Evolutionary conservation across 2,888 invertebrate genomes (phyloP), one percentile per base, ranked within the genome.

Genomic region (Oscheius sp.): DNA sequence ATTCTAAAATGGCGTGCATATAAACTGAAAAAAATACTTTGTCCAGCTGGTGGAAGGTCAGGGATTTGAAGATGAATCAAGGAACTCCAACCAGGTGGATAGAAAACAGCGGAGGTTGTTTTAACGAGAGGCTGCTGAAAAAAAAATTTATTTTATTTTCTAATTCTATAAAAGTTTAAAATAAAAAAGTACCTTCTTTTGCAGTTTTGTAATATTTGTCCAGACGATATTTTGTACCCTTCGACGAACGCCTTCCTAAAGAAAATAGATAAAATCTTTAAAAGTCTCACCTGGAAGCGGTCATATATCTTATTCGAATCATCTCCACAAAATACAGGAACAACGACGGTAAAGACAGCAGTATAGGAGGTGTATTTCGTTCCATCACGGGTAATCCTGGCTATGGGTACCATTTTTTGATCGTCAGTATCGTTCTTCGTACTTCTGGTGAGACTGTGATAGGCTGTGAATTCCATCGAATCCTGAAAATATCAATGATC

Each of bases 41-140:
- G 59, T 8, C 41, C 44, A 22, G 59, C 45, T 20, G 41, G 17
- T 1, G 59, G 45, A 17, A 59, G 45, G 26, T 70, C 57, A 14
- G 80, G 78, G 17, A 73, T 24, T 57, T 78, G 78, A 12, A 80
- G 66, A 51, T 76, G 74, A 26, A 80, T 68, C 30, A 77, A 64
- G 1, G 75, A 68, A 17, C 71, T 49, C 78, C 78, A 78, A 24
- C 73, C 74, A 14, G 76, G 71, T n/a, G 79, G 80, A 51, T 74
- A 54, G 67, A 77, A 80, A 8, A 73, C 71, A 3, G 71, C 71
- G 1, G 77, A 77, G 2, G 68, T 71, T 0, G 74, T 74, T 12
- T 73, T 51, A 0, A 67, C 50, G 0, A 72, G 45, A 12, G 67
- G 71, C 26, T 74, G 57, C 70, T 76, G 64, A 45, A 71, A 63